Evolutionary conservation across 2,888 invertebrate genomes (phyloP).

Genomic region (Blera fallax): DNA sequence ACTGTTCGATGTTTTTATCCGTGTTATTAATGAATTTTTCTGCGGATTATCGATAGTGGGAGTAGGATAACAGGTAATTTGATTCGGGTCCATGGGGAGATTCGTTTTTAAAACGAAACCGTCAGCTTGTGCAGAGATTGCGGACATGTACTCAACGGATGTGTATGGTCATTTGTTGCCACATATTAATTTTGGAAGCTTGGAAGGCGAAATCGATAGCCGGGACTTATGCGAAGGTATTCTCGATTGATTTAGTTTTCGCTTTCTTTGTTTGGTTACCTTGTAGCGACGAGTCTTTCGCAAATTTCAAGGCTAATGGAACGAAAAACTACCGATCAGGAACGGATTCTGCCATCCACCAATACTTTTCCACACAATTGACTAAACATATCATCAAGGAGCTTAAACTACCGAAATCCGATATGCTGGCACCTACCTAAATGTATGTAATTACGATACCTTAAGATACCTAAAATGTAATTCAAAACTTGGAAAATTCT

Average conservation of each 20-base stretch:
- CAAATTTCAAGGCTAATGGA: conserved; percentile 60
- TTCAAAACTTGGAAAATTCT: conserved; percentile 79
- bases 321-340: conserved; percentile 65
- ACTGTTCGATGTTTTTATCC: conserved; percentile 19
- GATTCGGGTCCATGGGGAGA: conserved; percentile 60
- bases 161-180: conserved; percentile 46
- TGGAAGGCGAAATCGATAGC: conserved; percentile 61
- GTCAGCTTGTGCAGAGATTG: conserved; percentile 49
- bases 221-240: conserved; percentile 7
- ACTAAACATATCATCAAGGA: conserved; percentile 77
- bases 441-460: conserved; percentile 79
- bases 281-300: background rate
- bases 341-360: conserved; percentile 13
- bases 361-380: conserved; percentile 80
- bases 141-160: conserved; percentile 51
- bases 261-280: background rate
- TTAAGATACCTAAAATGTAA: conserved; percentile 74
- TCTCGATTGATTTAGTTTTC: background rate
- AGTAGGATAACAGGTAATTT: conserved; percentile 71
- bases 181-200: conserved; percentile 56
- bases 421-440: conserved; percentile 80
- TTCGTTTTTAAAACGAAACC: conserved; percentile 32
- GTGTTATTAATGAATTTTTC: conserved; percentile 66
- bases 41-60: conserved; percentile 66
- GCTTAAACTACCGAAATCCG: conserved; percentile 77